Conservation (phyloP, 2,797 vertebrate genomes). For the Hypotaenidia okinawae region DNA sequence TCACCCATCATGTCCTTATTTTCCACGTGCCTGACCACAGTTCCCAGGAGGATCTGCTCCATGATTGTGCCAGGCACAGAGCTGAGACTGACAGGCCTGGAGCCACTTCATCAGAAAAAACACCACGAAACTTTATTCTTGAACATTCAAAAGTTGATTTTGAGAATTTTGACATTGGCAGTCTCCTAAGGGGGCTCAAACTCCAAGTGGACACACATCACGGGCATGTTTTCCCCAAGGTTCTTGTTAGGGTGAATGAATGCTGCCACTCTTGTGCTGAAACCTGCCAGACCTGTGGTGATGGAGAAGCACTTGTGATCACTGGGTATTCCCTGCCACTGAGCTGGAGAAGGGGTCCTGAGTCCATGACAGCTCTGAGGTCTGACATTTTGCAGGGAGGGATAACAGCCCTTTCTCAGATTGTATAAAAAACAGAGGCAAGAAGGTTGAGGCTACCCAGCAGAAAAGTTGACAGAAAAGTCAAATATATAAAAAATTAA, state of each 20-base stretch:
- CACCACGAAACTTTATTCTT: background rate
- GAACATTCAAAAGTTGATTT: background rate
- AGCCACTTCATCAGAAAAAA: background rate
- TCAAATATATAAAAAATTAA: background rate
- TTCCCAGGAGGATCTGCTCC: no score
- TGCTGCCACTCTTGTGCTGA: background rate
- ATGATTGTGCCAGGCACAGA: no score
- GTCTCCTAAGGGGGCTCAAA: background rate
- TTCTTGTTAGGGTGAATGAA: background rate
- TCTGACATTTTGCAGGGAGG: background rate
- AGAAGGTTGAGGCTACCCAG: background rate
- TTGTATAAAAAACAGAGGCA: background rate
- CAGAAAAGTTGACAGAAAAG: background rate
- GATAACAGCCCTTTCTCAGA: background rate
- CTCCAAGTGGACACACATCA: background rate
- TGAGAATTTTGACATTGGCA: background rate
- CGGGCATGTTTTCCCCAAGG: background rate
- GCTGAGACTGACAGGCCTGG: no score
- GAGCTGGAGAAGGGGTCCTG: background rate
- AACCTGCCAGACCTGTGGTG: rapidly evolving
- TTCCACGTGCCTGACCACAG: no score
- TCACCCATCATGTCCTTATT: no score
- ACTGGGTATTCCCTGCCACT: background rate
- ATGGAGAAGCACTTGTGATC: background rate
- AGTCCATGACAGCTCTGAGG: background rate